Evolutionary conservation across 1,140 invertebrate species (phyloP).

Genomic region (Tetramorium parvispinum): DNA sequence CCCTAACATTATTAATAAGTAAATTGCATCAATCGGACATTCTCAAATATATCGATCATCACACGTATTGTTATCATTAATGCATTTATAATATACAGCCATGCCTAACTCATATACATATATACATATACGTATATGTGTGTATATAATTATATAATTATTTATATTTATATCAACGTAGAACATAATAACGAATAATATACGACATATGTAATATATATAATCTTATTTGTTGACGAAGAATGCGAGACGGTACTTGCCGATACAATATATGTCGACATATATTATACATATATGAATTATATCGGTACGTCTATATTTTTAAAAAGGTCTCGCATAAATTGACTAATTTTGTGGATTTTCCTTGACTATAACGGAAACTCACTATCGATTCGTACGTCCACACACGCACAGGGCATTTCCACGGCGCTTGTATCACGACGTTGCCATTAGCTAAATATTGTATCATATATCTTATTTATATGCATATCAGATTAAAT

Average conservation of each 20-base stretch:
- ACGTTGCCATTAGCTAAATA: conserved; percentile 14
- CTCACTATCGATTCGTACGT: conserved; percentile 64
- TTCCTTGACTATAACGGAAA: conserved; percentile 70
- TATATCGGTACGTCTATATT: conserved; percentile 52
- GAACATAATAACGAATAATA: conserved; percentile 38
- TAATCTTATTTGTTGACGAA: conserved; percentile 67
- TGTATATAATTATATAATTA: conserved; percentile 28
- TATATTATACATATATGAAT: conserved; percentile 16
- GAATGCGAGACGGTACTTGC: conserved; percentile 37
- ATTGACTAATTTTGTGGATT: conserved; percentile 82
- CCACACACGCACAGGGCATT: conserved; percentile 10
- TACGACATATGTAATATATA: conserved; percentile 75
- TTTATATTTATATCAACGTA: conserved; percentile 61
- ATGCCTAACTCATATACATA: conserved; percentile 10
- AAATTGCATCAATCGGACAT: conserved; percentile 17
- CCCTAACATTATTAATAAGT: conserved; percentile 29
- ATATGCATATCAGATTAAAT: conserved; percentile 43
- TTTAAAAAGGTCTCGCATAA: conserved; percentile 82
- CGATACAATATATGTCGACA: conserved; percentile 40
- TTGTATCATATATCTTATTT: conserved; percentile 20
- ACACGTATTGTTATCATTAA: conserved; percentile 28
- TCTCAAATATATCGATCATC: conserved; percentile 57
- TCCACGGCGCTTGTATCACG: background rate
- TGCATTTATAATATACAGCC: conserved; percentile 54
- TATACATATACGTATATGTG: conserved; percentile 53